Conservation (phyloP, 2,113 vertebrate genomes). For the Murina feae region DNA sequence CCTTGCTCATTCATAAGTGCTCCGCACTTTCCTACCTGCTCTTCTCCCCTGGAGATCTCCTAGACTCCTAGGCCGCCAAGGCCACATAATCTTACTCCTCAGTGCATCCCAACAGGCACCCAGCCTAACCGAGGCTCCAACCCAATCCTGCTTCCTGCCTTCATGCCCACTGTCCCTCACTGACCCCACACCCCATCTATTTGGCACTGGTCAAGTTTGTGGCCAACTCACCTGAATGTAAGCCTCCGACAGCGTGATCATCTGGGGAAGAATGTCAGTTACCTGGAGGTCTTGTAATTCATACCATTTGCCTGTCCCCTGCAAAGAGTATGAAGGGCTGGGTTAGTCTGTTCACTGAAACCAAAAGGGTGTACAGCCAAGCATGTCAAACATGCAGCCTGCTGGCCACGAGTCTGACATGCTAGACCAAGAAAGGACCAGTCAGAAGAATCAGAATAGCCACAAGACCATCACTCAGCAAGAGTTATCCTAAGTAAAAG, state of each 20-base stretch:
- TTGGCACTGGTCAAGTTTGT: background rate
- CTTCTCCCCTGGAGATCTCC: background rate
- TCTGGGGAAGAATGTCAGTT: slow-evolving; percentile 96
- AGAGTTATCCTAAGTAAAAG: background rate
- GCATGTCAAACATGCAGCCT: too few relatives aligned
- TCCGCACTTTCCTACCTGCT: background rate
- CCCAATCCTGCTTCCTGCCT: background rate
- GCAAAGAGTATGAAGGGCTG: background rate
- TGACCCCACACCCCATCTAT: background rate
- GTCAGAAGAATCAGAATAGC: background rate
- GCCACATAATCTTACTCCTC: background rate
- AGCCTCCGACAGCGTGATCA: slow-evolving; percentile 96
- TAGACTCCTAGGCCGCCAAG: background rate
- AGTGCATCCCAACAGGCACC: background rate
- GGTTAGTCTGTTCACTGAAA: background rate
- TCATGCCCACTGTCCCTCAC: background rate
- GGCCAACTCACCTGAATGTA: slow-evolving; percentile 92
- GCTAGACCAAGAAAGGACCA: background rate
- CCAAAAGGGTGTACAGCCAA: background rate
- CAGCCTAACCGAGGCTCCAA: background rate
- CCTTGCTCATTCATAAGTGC: background rate
- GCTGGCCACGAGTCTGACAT: too few relatives aligned
- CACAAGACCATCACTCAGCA: background rate
- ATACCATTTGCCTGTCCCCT: slow-evolving; percentile 98
- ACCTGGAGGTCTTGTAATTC: slow-evolving; percentile 98